Conservation (phyloP, 2,888 invertebrate genomes). For the Candidula unifasciata region DNA sequence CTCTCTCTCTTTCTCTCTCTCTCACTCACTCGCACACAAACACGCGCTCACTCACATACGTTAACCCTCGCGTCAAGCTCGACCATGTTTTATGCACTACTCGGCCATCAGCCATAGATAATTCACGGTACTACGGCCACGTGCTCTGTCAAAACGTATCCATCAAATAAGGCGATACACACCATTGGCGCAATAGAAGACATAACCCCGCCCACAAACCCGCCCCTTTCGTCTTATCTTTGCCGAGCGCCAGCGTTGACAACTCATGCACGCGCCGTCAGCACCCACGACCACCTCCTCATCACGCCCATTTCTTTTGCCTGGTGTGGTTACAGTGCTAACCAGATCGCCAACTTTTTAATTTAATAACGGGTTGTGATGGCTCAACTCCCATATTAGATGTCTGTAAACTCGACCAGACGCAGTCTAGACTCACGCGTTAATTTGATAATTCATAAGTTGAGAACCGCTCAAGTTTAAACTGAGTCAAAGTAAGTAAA, state of each 20-base stretch:
- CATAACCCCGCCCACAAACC: neutral
- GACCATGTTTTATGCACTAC: neutral
- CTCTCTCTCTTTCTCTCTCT: no score
- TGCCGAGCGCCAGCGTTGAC: neutral
- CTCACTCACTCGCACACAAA: no score
- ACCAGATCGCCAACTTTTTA: neutral
- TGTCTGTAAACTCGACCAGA: neutral
- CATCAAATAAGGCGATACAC: neutral
- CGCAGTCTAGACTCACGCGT: no score
- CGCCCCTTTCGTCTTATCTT: neutral
- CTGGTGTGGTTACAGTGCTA: neutral
- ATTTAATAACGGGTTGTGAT: slow-evolving; percentile 9
- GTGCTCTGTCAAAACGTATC: neutral
- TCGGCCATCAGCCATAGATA: neutral
- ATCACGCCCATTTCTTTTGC: neutral
- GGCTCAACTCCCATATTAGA: neutral
- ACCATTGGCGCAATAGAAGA: neutral
- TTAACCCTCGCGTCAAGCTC: no score
- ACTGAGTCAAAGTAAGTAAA: slow-evolving; percentile 11
- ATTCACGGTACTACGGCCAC: neutral
- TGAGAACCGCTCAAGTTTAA: neutral
- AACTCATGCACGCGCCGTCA: neutral
- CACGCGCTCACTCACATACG: no score
- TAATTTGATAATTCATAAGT: neutral
- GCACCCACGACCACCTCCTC: neutral